These are phyloP conservation scores for Chaunax sp. DNA, from an alignment of 2,797 vertebrate genomes.

Conservation along the genomic window DNA sequence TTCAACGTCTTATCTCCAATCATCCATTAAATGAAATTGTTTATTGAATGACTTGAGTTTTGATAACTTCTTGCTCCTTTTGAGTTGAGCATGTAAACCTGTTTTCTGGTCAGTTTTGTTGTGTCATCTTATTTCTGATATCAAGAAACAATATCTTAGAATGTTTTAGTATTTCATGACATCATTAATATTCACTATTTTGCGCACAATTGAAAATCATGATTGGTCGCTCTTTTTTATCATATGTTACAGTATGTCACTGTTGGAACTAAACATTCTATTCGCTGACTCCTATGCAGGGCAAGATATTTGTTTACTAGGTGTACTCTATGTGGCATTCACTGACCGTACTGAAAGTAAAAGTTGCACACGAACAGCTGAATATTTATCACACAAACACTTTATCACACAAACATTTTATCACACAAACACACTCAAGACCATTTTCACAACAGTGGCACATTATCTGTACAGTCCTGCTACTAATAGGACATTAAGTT, in stretches of 20 bases:
- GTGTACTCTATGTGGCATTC: neutral
- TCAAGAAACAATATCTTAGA: too few species aligned
- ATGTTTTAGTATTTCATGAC: too few species aligned
- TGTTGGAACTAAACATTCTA: too few species aligned
- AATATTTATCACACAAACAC: neutral
- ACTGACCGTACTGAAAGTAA: neutral
- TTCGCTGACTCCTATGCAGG: too few species aligned
- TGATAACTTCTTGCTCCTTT: neutral
- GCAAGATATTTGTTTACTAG: neutral
- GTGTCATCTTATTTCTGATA: too few species aligned
- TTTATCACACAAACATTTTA: constrained; percentile 8
- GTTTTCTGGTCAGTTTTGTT: too few species aligned
- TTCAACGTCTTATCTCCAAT: neutral
- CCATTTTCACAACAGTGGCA: neutral
- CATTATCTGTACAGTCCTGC: neutral
- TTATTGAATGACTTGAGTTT: neutral
- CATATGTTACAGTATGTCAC: too few species aligned
- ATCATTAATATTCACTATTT: too few species aligned
- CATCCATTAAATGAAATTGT: constrained; percentile 3
- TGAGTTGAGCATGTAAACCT: too few species aligned
- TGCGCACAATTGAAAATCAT: too few species aligned
- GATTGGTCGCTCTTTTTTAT: too few species aligned
- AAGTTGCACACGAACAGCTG: neutral
- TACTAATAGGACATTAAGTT: neutral
- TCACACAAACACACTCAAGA: too few species aligned